These are phyloP conservation scores for Ylistrum balloti DNA, from an alignment of 1,140 invertebrate species.

Conservation along the genomic window DNA sequence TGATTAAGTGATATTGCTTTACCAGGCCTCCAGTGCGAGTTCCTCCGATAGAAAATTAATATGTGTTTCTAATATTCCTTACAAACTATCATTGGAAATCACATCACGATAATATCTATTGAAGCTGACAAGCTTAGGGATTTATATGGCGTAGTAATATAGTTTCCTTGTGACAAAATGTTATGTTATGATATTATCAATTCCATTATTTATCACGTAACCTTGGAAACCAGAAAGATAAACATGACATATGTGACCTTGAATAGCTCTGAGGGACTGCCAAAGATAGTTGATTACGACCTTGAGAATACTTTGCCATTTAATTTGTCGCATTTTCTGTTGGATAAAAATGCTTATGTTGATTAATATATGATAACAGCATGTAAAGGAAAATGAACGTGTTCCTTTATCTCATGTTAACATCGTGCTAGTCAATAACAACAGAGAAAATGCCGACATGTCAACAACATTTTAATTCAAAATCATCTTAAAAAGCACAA, in stretches of 20 bases:
- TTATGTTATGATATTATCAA: neutral
- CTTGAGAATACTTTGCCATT: neutral
- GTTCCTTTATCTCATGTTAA: no score
- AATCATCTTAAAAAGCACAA: no score
- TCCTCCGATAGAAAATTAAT: neutral
- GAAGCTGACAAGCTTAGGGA: neutral
- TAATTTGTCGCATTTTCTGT: no score
- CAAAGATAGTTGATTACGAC: neutral
- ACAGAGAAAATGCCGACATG: no score
- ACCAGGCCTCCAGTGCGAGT: neutral
- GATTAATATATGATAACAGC: no score
- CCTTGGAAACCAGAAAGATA: neutral
- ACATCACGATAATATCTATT: neutral
- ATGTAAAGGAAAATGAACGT: no score
- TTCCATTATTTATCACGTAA: neutral
- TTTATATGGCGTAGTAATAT: neutral
- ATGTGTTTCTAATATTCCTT: neutral
- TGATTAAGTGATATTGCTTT: neutral
- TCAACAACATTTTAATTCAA: no score
- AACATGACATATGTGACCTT: neutral
- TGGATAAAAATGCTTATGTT: no score
- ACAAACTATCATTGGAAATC: neutral
- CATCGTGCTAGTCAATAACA: no score
- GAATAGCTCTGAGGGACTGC: neutral
- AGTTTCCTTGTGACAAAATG: neutral